A percentile compares a stretch with the other conserved stretches of the same genome.
Conservation (phyloP, 2,888 invertebrate genomes). For the Formica aserva region DNA sequence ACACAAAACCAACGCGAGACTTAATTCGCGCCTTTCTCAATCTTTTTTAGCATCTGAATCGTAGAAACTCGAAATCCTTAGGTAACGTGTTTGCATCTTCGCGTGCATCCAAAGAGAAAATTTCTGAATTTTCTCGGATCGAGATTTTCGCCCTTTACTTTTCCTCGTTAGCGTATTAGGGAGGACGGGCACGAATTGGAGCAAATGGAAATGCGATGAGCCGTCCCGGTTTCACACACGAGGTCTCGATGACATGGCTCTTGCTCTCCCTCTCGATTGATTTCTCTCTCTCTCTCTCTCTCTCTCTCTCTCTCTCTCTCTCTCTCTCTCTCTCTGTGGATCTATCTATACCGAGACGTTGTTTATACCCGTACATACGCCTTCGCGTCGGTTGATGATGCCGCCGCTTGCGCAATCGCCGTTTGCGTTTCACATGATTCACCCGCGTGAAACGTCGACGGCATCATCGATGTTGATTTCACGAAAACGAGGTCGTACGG, state of each 20-base stretch:
- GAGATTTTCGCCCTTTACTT: conserved; percentile 5
- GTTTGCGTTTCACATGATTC: conserved; percentile 69
- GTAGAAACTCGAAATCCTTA: background rate
- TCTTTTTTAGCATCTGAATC: background rate
- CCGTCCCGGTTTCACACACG: conserved; percentile 60
- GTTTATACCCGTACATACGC: conserved; percentile 58
- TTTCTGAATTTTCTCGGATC: background rate
- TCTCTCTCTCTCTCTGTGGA: background rate
- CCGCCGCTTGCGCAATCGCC: conserved; percentile 66
- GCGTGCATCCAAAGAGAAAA: background rate
- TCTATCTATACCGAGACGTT: conserved; percentile 17
- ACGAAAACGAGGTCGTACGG: conserved; percentile 57
- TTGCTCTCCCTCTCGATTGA: conserved; percentile 51
- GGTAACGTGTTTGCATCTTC: background rate
- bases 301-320: background rate
- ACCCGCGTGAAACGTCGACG: conserved; percentile 56
- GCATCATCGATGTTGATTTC: conserved; percentile 58
- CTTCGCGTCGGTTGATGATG: conserved; percentile 61
- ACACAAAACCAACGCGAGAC: background rate
- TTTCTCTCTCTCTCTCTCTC: conserved; percentile 27
- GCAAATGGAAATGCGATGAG: conserved; percentile 55
- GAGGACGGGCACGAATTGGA: conserved; percentile 48
- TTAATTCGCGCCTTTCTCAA: background rate
- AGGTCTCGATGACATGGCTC: conserved; percentile 67
- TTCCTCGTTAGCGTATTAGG: conserved; percentile 41